Evolutionary conservation across 2,888 invertebrate genomes (phyloP), one percentile per base, ranked within the genome.

Genomic region (Andrena praecox): DNA sequence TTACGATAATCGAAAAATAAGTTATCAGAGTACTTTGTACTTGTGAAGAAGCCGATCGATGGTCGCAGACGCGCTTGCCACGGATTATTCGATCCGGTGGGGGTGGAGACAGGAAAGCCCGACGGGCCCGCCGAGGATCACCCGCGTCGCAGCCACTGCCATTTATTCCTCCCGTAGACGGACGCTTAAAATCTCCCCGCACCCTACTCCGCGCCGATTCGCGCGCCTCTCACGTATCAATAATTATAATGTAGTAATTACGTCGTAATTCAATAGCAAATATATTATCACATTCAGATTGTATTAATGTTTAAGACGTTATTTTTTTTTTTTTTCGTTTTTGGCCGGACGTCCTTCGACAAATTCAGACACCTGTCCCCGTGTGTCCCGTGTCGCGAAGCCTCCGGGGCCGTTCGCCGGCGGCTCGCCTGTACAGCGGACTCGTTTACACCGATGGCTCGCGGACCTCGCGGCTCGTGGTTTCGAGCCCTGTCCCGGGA

Each of bases 261-360:
- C 73, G 72, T 87, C 89, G 89, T 93, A 90, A 91, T 92, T 91
- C 89, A 92, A 92, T 93, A 91, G 93, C 92, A 93, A 93, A 93
- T 93, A 93, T 93, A 93, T 93, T 93, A 94, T 94, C 94, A 94
- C 94, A 93, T 93, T 93, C 92, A 94, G 93, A 94, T 94, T 94
- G 93, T 93, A 93, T 93, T 93, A 93, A 93, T 93, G 91, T 91
- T 93, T 92, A 93, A 92, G 91, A 92, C 87, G 87, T 88, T 10
- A 6, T 42, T 42, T 42, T 42, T 12, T 42, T 12, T 52, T 20
- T n/a, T 73, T 54, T 31, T 33, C 42, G 24, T 63, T 16, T 42
- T 87, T 86, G 86, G 80, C 85, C 73, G 82, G 80, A 87, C 81
- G 82, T 89, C 79, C 85, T 85, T 87, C 84, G 84, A 89, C 80